Evolutionary conservation across 2,113 vertebrate species (phyloP).

Genomic region (Uria aalge): DNA sequence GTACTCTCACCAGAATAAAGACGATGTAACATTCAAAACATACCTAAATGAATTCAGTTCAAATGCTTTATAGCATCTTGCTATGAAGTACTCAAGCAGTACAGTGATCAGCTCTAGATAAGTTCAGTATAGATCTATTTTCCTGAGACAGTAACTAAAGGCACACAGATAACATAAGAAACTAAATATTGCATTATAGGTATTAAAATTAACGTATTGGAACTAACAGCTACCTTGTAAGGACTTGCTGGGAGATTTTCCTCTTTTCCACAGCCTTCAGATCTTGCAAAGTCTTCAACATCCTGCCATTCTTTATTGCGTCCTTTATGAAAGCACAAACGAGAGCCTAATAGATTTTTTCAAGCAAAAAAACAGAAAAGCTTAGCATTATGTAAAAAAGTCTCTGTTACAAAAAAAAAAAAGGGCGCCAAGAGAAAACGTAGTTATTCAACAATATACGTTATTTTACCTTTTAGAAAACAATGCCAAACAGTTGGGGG

Average conservation of each 20-base stretch:
- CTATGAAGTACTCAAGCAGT: background rate
- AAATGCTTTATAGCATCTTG: background rate
- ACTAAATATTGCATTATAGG: background rate
- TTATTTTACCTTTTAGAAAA: conserved; percentile 91
- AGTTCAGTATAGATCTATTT: background rate
- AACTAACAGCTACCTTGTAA: conserved; percentile 79
- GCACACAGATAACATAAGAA: background rate
- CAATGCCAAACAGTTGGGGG: conserved; percentile 96
- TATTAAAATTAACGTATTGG: background rate
- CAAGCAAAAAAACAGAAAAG: background rate
- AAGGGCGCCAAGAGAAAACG: background rate
- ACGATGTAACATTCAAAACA: background rate
- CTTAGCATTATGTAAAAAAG: background rate
- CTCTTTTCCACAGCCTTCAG: conserved; percentile 84
- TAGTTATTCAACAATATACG: background rate
- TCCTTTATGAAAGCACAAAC: conserved; percentile 94
- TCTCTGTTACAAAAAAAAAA: background rate
- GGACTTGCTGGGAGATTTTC: conserved; percentile 73
- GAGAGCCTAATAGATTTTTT: conserved; percentile 80
- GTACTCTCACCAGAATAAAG: background rate
- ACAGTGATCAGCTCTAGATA: background rate
- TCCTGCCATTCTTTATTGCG: conserved; percentile 92
- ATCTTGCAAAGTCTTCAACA: conserved; percentile 87
- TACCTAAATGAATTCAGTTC: background rate
- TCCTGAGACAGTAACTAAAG: background rate